Evolutionary conservation across 2,797 vertebrate genomes (phyloP).

Genomic region (Poecilia gillii): DNA sequence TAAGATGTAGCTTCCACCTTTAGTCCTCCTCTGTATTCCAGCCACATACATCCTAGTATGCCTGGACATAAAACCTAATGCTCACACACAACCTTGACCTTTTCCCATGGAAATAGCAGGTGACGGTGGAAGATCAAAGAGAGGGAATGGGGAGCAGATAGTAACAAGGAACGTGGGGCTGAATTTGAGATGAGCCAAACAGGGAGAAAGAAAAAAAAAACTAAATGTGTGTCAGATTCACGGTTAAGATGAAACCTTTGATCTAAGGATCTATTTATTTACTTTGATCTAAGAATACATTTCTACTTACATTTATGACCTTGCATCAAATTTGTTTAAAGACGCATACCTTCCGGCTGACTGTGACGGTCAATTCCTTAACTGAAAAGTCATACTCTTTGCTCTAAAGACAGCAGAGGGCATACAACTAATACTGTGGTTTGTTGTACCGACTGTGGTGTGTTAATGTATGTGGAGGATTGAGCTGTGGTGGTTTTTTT

Average conservation of each 20-base stretch:
- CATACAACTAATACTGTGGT: constrained; percentile 36
- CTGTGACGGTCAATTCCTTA: not conserved
- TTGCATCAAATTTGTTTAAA: constrained; percentile 14
- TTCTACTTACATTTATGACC: not conserved
- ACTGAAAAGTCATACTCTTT: constrained; percentile 2
- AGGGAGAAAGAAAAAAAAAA: not conserved
- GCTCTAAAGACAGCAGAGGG: constrained; percentile 31
- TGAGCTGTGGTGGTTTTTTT: constrained; percentile 35
- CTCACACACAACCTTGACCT: constrained; percentile 75
- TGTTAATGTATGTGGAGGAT: constrained; percentile 42
- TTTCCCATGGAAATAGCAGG: constrained; percentile 64
- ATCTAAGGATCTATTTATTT: constrained; percentile 16
- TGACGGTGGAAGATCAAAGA: constrained; percentile 37
- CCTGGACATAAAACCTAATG: constrained; percentile 39
- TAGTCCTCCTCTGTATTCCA: constrained; percentile 46
- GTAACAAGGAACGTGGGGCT: constrained; percentile 46
- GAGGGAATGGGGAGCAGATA: constrained; percentile 17
- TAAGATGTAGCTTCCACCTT: constrained; percentile 49
- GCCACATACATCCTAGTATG: constrained; percentile 47
- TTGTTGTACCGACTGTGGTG: constrained; percentile 36
- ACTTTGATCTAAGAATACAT: not conserved
- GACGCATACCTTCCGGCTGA: not conserved
- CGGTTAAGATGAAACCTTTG: constrained; percentile 21
- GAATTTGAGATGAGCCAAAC: constrained; percentile 60
- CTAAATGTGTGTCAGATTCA: not conserved